Evolutionary conservation across 2,113 vertebrate genomes (phyloP).

Genomic region (Candoia aspera): DNA sequence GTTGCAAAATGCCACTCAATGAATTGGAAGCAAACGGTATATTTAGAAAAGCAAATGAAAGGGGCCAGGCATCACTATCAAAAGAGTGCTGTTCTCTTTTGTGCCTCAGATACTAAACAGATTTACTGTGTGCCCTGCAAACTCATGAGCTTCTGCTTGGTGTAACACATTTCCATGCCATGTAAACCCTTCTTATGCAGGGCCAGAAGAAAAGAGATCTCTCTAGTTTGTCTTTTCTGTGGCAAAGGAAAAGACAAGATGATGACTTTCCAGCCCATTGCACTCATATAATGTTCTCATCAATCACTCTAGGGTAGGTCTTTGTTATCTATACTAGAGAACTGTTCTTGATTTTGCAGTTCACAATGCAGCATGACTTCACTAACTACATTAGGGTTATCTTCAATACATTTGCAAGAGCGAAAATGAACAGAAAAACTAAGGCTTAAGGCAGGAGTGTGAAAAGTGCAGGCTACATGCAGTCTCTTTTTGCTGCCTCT

Average conservation of each 20-base stretch:
- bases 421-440: background rate
- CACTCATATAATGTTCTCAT: slow-evolving; percentile 85
- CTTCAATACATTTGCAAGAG: slow-evolving; percentile 27
- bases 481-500: background rate
- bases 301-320: slow-evolving; percentile 87
- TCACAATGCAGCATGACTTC: slow-evolving; percentile 52
- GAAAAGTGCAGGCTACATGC: background rate
- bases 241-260: slow-evolving; percentile 82
- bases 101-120: slow-evolving; percentile 66
- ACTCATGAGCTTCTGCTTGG: slow-evolving; percentile 65
- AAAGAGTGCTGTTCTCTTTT: slow-evolving; percentile 66
- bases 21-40: slow-evolving; percentile 57
- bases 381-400: slow-evolving; percentile 54
- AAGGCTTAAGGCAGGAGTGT: slow-evolving; percentile 29
- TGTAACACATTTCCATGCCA: slow-evolving; percentile 69
- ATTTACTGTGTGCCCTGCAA: slow-evolving; percentile 67
- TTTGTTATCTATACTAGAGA: slow-evolving; percentile 68
- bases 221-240: slow-evolving; percentile 77
- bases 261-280: slow-evolving; percentile 95
- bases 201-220: slow-evolving; percentile 80
- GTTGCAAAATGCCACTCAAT: slow-evolving; percentile 51
- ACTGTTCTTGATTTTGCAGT: slow-evolving; percentile 69
- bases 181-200: slow-evolving; percentile 86
- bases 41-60: slow-evolving; percentile 59
- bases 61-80: slow-evolving; percentile 61